Conservation (phyloP, 2,888 invertebrate genomes). For the Chrysotoxum bicinctum region DNA sequence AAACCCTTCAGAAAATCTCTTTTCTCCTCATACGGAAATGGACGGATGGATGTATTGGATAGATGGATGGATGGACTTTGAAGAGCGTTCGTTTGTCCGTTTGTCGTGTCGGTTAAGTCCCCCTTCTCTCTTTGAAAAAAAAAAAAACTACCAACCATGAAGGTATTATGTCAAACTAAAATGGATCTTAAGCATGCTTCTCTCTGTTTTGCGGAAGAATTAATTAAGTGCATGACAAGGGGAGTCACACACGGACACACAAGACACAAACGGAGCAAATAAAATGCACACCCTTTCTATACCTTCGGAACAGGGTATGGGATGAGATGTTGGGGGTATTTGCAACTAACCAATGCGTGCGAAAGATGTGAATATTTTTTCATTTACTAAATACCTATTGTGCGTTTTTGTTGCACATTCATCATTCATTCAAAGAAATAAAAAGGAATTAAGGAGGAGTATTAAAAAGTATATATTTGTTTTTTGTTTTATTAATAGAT, state of each 20-base stretch:
- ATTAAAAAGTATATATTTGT: constrained; percentile 10
- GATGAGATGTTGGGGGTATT: constrained; percentile 46
- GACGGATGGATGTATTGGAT: constrained; percentile 31
- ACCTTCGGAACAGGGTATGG: neutral
- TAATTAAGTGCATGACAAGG: constrained; percentile 67
- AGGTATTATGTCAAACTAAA: constrained; percentile 71
- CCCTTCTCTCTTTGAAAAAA: constrained; percentile 1
- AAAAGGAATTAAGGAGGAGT: constrained; percentile 15
- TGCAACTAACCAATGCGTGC: constrained; percentile 70
- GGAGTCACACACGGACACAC: constrained; percentile 7
- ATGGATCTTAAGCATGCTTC: constrained; percentile 71
- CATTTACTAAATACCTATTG: constrained; percentile 50
- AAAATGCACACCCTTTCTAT: constrained; percentile 65
- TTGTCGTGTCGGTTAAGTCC: neutral
- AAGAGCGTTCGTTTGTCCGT: constrained; percentile 47
- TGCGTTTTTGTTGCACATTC: constrained; percentile 70
- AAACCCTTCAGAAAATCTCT: constrained; percentile 62
- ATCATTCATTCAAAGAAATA: constrained; percentile 47
- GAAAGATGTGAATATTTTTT: constrained; percentile 50
- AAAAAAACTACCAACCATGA: constrained; percentile 32
- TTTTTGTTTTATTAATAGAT: constrained; percentile 5
- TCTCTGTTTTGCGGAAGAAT: constrained; percentile 66
- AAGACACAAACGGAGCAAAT: constrained; percentile 41
- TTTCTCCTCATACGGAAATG: constrained; percentile 31
- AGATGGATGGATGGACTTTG: constrained; percentile 62